A percentile compares a stretch with the other conserved stretches of the same genome.
Conservation (phyloP, 1,140 invertebrate genomes). For the Halesus radiatus region DNA sequence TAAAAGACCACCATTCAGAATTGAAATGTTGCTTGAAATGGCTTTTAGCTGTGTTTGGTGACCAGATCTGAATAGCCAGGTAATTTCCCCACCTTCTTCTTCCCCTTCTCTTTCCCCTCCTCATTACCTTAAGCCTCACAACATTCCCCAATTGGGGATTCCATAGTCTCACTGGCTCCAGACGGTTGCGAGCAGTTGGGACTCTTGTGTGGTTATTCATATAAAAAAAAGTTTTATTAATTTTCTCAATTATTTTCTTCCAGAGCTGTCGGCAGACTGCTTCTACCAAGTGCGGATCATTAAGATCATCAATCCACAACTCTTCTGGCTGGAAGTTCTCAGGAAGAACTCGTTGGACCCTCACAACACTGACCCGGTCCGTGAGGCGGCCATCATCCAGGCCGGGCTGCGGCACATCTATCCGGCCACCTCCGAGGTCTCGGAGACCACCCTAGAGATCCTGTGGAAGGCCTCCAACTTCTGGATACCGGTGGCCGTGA, state of each 20-base stretch:
- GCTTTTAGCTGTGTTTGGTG: no score
- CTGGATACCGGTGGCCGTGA: not conserved
- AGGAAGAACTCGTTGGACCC: not conserved
- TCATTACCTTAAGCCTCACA: no score
- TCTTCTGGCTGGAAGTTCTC: not conserved
- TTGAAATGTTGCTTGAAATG: no score
- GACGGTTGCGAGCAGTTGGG: no score
- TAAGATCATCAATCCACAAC: not conserved
- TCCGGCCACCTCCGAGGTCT: not conserved
- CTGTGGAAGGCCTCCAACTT: not conserved
- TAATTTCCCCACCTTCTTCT: no score
- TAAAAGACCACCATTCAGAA: no score
- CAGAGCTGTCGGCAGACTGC: not conserved
- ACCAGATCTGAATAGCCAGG: no score
- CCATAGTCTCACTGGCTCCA: no score
- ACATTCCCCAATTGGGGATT: no score
- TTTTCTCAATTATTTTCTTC: not conserved
- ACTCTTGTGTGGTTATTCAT: no score
- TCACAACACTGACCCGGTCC: not conserved
- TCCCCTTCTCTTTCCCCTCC: no score
- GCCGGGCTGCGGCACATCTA: slow-evolving; percentile 8
- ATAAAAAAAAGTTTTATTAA: no score
- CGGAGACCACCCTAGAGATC: not conserved
- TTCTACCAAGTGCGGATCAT: not conserved
- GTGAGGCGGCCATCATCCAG: not conserved